phyloP scores from a whole-genome alignment of 2,797 vertebrate genomes.

The Mormyrops boulengeri region DNA sequence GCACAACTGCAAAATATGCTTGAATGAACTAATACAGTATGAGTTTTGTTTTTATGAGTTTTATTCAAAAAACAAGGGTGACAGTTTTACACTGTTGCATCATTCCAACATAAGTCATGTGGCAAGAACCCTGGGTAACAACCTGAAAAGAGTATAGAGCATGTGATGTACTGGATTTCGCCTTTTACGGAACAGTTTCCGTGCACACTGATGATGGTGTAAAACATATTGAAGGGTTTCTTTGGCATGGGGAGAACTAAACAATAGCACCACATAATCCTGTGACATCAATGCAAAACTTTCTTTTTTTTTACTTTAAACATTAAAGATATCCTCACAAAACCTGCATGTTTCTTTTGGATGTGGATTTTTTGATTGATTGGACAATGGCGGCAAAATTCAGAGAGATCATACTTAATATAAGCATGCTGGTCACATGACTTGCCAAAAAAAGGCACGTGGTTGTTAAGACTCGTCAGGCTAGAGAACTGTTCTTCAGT shows the following conservation, averaged over 20 bases:
- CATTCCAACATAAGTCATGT: conserved; percentile 42
- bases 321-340: conserved; percentile 65
- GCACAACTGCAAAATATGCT: not conserved
- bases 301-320: conserved; percentile 59
- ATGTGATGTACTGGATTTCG: not conserved
- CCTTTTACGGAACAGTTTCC: conserved; percentile 39
- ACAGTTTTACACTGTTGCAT: conserved; percentile 35
- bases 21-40: not conserved
- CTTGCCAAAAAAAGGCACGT: conserved; percentile 21
- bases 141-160: conserved; percentile 21
- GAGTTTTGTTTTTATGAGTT: conserved; percentile 30
- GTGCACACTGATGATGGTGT: conserved; percentile 41
- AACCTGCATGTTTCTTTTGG: conserved; percentile 30
- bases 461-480: not conserved
- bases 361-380: not conserved
- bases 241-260: not conserved
- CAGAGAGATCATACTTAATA: conserved; percentile 57
- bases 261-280: conserved; percentile 17
- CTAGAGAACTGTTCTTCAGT: not conserved
- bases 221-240: conserved; percentile 4
- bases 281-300: conserved; percentile 37
- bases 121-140: conserved; percentile 26
- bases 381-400: conserved; percentile 31
- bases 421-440: conserved; percentile 52
- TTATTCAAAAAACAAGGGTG: conserved; percentile 51